These are phyloP conservation scores for Peromyscus melanophrys DNA, from an alignment of 2,797 vertebrate genomes.

Conservation along the genomic window DNA sequence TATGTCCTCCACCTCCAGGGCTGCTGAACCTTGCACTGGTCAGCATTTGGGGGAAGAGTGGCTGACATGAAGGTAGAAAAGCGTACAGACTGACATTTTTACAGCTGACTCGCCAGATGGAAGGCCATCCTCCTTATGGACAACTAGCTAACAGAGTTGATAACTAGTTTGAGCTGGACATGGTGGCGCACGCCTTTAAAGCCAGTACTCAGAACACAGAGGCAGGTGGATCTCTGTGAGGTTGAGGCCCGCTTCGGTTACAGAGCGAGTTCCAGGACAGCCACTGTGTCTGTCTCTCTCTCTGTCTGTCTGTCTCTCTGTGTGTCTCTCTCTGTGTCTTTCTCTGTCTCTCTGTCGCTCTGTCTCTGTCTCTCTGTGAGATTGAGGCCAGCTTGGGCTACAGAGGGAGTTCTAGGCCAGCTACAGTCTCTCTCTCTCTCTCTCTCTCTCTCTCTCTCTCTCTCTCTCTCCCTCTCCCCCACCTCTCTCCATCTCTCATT, in stretches of 20 bases:
- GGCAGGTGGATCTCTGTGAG: not conserved
- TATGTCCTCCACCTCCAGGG: not conserved
- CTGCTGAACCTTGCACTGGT: conserved; percentile 3
- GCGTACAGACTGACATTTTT: not conserved
- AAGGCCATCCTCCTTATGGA: not conserved
- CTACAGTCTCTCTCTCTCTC: not conserved
- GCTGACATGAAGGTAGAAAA: conserved; percentile 16
- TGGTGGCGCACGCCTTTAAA: not conserved
- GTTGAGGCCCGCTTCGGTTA: not conserved
- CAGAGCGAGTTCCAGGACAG: not conserved
- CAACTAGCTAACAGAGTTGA: not conserved
- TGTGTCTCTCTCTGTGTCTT: not conserved
- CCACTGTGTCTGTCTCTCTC: not conserved
- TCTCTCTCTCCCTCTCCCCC: not conserved
- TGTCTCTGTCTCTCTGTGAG: not conserved
- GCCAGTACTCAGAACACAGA: not conserved
- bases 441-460: not conserved
- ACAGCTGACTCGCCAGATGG: not conserved
- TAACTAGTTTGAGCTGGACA: not conserved
- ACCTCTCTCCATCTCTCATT: not conserved
- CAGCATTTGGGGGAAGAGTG: not conserved
- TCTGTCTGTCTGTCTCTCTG: not conserved
- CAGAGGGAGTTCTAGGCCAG: not conserved
- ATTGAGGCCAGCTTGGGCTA: not conserved
- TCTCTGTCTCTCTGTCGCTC: not conserved